Base-by-base conservation (phyloP, 2,888 invertebrate species). In the Aelia acuminata region DNA sequence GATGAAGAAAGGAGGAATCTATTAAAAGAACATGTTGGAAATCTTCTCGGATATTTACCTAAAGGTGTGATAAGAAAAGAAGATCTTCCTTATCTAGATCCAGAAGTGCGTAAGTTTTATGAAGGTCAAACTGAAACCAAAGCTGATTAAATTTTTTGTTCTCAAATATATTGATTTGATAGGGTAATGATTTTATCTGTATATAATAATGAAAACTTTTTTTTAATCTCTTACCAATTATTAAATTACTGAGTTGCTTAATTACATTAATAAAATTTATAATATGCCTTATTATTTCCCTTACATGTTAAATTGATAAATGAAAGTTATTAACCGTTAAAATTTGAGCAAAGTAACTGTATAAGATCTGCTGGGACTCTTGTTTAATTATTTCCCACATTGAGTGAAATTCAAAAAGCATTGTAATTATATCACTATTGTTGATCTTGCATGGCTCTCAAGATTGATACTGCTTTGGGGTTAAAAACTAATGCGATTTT, bases 1-100 rank as follows among this genome's bases (percentile, higher is more conserved):
- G 92, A 93, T 18, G 92, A 93, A 50, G 95, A 95, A 90, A 93
- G 95, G 20, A 91, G 93, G 85, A 92, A 92, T 89, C 93, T 95
- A 90, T 91, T 95, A n/a, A 91, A 92, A 39, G 93, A 94, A 88
- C 95, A 95, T 91, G 94, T 92, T 0, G 93, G 94, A 0, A 92
- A 93, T 22, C 91, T 95, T 0, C 91, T 94, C 7, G 95, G 95
- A 5, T 94, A 93, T 92, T 91, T 95, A 15, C 95, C 94, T 22
- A 92, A 93, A 20, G 95, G 94, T 0, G 92, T 94, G 3, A 88
- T 95, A 15, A 91, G 91, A 85, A 90, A 91, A 1, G 92, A 91
- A 0, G 95, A 94, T 92, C 89, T 94, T 63, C 92, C 93, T 80
- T 91, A 92, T 90, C 91, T 93, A 70, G 92, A 93, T 91, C 93